Percentiles rank a stretch among this genome's conserved stretches.
phyloP scores from a whole-genome alignment of 35 echinoderm and acorn worm genomes.

The Patiria miniata region DNA sequence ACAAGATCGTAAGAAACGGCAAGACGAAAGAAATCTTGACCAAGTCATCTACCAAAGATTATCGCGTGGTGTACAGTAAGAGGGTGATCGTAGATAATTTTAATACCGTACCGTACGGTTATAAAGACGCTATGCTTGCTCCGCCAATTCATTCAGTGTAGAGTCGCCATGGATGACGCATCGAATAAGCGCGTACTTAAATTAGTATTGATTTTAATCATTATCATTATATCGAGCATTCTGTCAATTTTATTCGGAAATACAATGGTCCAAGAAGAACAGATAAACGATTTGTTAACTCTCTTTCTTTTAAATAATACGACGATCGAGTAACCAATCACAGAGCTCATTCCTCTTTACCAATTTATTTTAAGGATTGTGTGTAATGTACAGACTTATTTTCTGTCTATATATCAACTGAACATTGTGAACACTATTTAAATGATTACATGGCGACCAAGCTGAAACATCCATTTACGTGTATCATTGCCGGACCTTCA shows the following conservation, averaged over 20 bases:
- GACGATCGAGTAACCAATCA: not conserved
- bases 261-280: not conserved
- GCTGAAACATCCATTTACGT: slow-evolving; percentile 49
- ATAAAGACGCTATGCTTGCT: not conserved
- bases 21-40: slow-evolving; percentile 37
- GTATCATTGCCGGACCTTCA: slow-evolving; percentile 50
- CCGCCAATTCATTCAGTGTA: too few species aligned
- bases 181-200: not conserved
- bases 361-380: too few species aligned
- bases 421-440: not conserved
- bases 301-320: slow-evolving; percentile 24
- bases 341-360: not conserved
- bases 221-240: not conserved
- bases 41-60: slow-evolving; percentile 46
- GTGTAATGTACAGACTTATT: too few species aligned
- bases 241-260: not conserved
- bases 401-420: not conserved
- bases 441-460: slow-evolving; percentile 8
- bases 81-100: slow-evolving; percentile 19
- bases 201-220: not conserved
- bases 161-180: too few species aligned
- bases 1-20: slow-evolving; percentile 27
- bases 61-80: slow-evolving; percentile 54
- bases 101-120: slow-evolving; percentile 47
- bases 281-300: not conserved